phyloP scores from a whole-genome alignment of 2,888 invertebrate genomes.

The Limnephilus lunatus region DNA sequence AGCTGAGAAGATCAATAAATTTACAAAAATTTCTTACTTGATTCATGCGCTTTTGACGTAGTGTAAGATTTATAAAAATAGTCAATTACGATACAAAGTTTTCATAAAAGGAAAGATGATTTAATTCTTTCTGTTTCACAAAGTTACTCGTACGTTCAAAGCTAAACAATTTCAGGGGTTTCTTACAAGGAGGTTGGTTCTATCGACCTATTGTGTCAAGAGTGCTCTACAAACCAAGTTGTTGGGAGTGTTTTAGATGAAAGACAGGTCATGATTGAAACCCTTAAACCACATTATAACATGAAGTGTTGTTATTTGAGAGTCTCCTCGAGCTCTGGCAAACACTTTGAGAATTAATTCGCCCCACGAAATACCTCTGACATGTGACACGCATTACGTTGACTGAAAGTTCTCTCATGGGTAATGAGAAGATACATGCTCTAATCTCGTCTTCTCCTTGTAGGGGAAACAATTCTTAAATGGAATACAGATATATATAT shows the following conservation, averaged over 20 bases:
- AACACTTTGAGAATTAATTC: background rate
- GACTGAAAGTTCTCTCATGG: background rate
- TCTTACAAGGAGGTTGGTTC: background rate
- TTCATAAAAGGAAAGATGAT: background rate
- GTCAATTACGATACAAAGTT: too few relatives aligned
- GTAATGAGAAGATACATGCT: background rate
- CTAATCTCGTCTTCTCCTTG: background rate
- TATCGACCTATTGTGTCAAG: background rate
- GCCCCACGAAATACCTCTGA: background rate
- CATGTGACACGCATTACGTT: background rate
- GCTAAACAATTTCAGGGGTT: background rate
- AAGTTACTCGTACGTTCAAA: background rate
- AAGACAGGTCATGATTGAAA: background rate
- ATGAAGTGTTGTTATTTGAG: background rate
- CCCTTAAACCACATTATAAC: background rate
- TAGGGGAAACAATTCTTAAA: background rate
- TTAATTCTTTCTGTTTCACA: background rate
- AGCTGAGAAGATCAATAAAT: too few relatives aligned
- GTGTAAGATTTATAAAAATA: too few relatives aligned
- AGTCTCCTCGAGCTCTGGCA: background rate
- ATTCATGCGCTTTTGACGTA: too few relatives aligned
- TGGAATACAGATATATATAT: too few relatives aligned
- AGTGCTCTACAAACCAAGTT: background rate
- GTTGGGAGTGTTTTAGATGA: background rate
- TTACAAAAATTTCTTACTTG: too few relatives aligned